These are phyloP conservation scores for Pseudococcus longispinus DNA, from an alignment of 2,888 invertebrate species.

Conservation along the genomic window DNA sequence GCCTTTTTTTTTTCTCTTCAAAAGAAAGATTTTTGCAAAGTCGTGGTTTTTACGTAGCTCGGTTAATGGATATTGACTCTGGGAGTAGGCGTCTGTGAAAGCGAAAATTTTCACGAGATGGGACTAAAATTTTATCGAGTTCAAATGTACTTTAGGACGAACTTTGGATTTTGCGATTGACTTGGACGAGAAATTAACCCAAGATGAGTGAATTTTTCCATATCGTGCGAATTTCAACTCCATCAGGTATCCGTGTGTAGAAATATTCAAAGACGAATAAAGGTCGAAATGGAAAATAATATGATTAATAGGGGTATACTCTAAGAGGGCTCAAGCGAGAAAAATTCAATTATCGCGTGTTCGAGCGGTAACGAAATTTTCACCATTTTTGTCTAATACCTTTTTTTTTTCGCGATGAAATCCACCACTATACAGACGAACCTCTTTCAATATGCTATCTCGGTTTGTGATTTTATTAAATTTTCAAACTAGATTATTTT, in stretches of 20 bases:
- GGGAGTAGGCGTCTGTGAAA: neutral
- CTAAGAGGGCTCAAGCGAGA: neutral
- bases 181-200: neutral
- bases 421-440: neutral
- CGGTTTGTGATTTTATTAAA: neutral
- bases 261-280: conserved; percentile 4
- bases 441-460: neutral
- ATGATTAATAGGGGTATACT: neutral
- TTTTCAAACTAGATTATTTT: neutral
- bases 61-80: neutral
- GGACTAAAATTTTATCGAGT: neutral
- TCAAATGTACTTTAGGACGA: neutral
- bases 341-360: conserved; percentile 28
- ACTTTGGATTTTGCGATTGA: neutral
- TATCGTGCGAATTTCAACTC: neutral
- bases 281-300: conserved; percentile 19
- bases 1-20: neutral
- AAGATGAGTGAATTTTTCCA: neutral
- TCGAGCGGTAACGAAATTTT: conserved; percentile 20
- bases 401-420: neutral
- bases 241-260: neutral
- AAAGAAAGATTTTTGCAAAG: neutral
- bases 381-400: neutral
- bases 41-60: neutral
- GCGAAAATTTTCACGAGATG: neutral